Conservation (phyloP, 2,113 vertebrate species). For the Corydoras sp. region DNA sequence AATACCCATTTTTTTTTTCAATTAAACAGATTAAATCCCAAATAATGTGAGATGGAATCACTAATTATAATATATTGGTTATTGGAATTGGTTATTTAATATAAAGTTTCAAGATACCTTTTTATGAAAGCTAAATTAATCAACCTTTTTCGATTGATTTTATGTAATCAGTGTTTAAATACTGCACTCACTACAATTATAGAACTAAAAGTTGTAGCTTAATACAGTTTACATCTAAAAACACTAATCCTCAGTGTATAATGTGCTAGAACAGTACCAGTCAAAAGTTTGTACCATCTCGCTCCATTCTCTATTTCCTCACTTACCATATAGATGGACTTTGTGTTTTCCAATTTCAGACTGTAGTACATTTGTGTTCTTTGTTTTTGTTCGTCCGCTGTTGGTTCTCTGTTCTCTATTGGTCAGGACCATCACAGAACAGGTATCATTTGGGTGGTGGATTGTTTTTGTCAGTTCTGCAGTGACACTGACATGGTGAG, state of each 20-base stretch:
- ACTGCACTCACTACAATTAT: not conserved
- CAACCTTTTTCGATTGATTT: not conserved
- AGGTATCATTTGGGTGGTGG: too few relatives aligned
- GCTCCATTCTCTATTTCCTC: too few relatives aligned
- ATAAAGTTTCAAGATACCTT: not conserved
- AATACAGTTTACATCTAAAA: not conserved
- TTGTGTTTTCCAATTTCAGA: too few relatives aligned
- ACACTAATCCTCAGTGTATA: not conserved
- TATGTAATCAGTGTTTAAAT: conserved; percentile 10
- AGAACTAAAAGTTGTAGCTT: not conserved
- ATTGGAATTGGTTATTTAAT: conserved; percentile 3
- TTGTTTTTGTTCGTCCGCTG: too few relatives aligned
- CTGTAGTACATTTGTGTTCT: too few relatives aligned
- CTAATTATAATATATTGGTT: not conserved
- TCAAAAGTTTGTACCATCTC: too few relatives aligned
- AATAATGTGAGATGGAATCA: not conserved
- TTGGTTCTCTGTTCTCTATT: too few relatives aligned
- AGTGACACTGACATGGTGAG: too few relatives aligned
- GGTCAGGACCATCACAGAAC: too few relatives aligned
- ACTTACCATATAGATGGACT: too few relatives aligned
- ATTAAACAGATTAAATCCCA: conserved; percentile 7
- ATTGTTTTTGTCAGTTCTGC: too few relatives aligned
- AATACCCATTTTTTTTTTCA: conserved; percentile 14
- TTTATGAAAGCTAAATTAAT: not conserved
- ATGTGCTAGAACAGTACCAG: too few relatives aligned